These are phyloP conservation scores for Coelopa frigida DNA, from an alignment of 1,140 invertebrate species.

Conservation along the genomic window DNA sequence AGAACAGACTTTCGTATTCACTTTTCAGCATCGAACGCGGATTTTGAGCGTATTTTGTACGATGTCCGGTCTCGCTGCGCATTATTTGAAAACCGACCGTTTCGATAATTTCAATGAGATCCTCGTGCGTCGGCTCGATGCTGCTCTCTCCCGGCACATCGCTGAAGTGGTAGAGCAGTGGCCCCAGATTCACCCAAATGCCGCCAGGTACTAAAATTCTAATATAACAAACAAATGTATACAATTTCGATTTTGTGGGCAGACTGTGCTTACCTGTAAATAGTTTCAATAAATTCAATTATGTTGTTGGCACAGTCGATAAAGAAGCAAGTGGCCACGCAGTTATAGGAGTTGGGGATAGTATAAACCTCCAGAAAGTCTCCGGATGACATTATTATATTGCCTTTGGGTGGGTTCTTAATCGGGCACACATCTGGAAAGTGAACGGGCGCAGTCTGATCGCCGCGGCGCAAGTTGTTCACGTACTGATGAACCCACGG, in stretches of 20 bases:
- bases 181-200: slow-evolving; percentile 86
- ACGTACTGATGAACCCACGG: slow-evolving; percentile 93
- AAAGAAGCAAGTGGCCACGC: slow-evolving; percentile 95
- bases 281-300: slow-evolving; percentile 89
- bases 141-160: slow-evolving; percentile 83
- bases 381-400: slow-evolving; percentile 93
- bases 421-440: slow-evolving; percentile 90
- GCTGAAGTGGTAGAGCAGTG: slow-evolving; percentile 89
- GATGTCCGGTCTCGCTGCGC: slow-evolving; percentile 68
- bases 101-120: slow-evolving; percentile 72
- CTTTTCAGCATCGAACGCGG: slow-evolving; percentile 72
- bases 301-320: slow-evolving; percentile 97
- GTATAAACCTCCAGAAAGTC: slow-evolving; percentile 85
- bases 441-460: slow-evolving; percentile 68
- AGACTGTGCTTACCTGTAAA: slow-evolving; percentile 56
- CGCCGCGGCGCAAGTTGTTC: slow-evolving; percentile 73
- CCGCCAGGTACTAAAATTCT: slow-evolving; percentile 81
- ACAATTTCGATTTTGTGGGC: background rate
- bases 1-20: slow-evolving; percentile 41
- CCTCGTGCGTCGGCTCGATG: slow-evolving; percentile 89
- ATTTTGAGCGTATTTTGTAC: slow-evolving; percentile 88
- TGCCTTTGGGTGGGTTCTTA: slow-evolving; percentile 50
- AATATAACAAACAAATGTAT: slow-evolving; percentile 5
- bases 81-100: slow-evolving; percentile 76
- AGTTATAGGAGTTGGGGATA: slow-evolving; percentile 74